phyloP scores from a whole-genome alignment of 2,797 vertebrate species.

The Coendou prehensilis region DNA sequence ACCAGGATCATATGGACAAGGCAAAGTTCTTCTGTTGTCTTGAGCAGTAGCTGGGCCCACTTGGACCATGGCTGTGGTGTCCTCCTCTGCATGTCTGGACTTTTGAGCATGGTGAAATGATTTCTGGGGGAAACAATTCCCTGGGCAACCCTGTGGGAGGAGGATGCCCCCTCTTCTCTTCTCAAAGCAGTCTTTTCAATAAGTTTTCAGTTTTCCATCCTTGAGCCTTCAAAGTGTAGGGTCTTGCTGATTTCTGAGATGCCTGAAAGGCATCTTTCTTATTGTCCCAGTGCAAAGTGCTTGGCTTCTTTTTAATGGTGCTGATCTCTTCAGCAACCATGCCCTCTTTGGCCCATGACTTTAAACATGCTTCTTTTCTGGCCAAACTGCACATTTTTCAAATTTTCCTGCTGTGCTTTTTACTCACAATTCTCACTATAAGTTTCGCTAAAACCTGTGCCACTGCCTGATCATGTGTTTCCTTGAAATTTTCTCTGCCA shows the following conservation, averaged over 20 bases:
- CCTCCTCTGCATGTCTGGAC: not conserved
- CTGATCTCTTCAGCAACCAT: not conserved
- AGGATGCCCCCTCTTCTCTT: not conserved
- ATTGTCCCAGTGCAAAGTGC: not conserved
- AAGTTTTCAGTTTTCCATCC: not conserved
- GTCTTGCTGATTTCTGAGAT: not conserved
- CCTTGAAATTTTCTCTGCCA: not conserved
- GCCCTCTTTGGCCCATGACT: not conserved
- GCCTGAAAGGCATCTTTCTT: not conserved
- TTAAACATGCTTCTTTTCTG: not conserved
- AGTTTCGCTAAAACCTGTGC: not conserved
- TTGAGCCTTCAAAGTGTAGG: not conserved
- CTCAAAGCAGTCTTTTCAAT: not conserved
- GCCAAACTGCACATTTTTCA: not conserved
- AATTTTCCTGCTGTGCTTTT: not conserved
- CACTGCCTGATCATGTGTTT: not conserved
- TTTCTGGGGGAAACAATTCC: not conserved
- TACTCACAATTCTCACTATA: not conserved
- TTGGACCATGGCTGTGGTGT: not conserved
- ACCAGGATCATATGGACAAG: not conserved
- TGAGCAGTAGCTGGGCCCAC: not conserved
- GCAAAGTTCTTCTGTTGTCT: not conserved
- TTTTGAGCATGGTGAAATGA: not conserved
- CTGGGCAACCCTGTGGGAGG: not conserved
- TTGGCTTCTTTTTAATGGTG: not conserved